Percentiles rank a stretch among this genome's conserved stretches.
phyloP scores from a whole-genome alignment of 2,888 invertebrate genomes.

The Sepioteuthis lessoniana region DNA sequence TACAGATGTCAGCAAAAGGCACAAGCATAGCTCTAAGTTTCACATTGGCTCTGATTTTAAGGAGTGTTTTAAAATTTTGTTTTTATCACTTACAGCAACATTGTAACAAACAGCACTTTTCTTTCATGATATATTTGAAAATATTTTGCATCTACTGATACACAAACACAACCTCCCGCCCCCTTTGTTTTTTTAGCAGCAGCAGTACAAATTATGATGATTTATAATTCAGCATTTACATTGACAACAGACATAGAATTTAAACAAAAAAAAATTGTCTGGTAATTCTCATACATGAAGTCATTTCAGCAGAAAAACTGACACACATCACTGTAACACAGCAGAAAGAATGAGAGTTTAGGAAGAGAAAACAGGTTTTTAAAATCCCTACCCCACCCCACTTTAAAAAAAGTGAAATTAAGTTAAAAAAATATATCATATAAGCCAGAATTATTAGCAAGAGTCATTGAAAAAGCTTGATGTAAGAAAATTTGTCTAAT shows the following conservation, averaged over 20 bases:
- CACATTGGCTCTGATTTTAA: background rate
- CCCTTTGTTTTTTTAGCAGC: background rate
- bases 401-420: background rate
- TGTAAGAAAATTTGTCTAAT: background rate
- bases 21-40: background rate
- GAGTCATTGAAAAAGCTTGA: background rate
- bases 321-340: conserved; percentile 7
- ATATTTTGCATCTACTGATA: too few species aligned
- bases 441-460: background rate
- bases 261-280: background rate
- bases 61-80: background rate
- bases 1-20: background rate
- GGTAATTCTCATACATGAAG: background rate
- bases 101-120: background rate
- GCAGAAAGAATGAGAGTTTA: background rate
- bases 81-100: background rate
- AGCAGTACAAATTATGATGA: too few species aligned
- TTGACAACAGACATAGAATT: background rate
- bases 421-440: background rate
- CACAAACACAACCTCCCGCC: background rate
- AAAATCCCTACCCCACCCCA: background rate
- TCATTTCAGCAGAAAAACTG: background rate
- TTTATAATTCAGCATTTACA: background rate
- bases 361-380: background rate
- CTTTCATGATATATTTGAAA: background rate